These are phyloP conservation scores for Thamnophis elegans DNA, from an alignment of 2,797 vertebrate species.

Conservation along the genomic window DNA sequence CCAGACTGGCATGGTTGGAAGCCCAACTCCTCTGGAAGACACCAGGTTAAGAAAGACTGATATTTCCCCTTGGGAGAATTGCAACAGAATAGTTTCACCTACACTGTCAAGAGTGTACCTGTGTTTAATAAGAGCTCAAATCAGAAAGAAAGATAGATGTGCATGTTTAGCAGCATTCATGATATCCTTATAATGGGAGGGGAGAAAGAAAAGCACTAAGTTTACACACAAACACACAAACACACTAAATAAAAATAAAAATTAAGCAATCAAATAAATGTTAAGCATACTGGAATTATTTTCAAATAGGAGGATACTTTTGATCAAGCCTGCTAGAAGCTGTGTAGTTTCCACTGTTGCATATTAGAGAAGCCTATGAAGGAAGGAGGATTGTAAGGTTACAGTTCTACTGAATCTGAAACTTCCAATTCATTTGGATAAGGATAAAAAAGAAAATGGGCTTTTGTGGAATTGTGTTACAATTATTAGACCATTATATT, in stretches of 20 bases:
- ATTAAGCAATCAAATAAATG: neutral
- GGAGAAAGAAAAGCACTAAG: neutral
- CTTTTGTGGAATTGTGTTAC: neutral
- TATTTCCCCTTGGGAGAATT: neutral
- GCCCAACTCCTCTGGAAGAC: neutral
- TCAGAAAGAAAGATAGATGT: neutral
- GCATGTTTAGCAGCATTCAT: neutral
- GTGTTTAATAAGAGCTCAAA: neutral
- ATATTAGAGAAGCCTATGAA: neutral
- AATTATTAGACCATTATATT: neutral
- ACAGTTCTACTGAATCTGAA: neutral
- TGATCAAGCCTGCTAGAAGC: neutral
- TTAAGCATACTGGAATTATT: neutral
- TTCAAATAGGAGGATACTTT: neutral
- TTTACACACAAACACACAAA: neutral
- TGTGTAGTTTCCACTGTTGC: neutral
- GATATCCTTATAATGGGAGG: neutral
- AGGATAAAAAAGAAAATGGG: too few relatives aligned
- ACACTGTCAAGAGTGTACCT: neutral
- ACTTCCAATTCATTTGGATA: neutral
- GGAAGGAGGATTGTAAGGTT: neutral
- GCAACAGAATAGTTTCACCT: neutral
- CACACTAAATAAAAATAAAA: neutral
- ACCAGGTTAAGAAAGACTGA: neutral
- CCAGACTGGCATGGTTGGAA: neutral